phyloP scores from a whole-genome alignment of 2,888 invertebrate species.

The Helobdella robusta region DNA sequence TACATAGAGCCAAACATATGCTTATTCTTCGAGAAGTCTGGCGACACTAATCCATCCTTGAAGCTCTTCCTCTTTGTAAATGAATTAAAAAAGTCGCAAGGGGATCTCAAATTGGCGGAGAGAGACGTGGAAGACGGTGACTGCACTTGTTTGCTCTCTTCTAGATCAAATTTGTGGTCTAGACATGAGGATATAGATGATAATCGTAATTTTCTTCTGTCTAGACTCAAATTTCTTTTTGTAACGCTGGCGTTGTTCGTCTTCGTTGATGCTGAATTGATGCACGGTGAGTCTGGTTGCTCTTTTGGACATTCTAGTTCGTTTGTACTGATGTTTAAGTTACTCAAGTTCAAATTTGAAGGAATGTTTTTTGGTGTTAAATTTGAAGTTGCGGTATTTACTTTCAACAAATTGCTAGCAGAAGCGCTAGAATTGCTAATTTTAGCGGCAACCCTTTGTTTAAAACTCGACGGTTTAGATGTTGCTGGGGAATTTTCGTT shows the following conservation, averaged over 20 bases:
- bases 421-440: not conserved
- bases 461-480: not conserved
- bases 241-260: not conserved
- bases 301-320: not conserved
- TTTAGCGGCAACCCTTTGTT: not conserved
- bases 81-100: not conserved
- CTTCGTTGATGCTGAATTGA: not conserved
- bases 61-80: slow-evolving; percentile 6
- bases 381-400: not conserved
- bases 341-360: not conserved
- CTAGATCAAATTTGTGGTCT: not conserved
- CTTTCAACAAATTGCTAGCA: not conserved
- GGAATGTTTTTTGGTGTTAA: too few relatives aligned
- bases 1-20: not conserved
- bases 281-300: not conserved
- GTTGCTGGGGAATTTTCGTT: not conserved
- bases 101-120: not conserved
- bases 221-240: not conserved
- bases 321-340: not conserved
- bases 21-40: not conserved
- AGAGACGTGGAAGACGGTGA: not conserved
- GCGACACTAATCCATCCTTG: not conserved
- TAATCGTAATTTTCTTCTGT: not conserved
- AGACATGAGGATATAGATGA: slow-evolving; percentile 4
- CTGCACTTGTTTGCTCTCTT: not conserved